These are phyloP conservation scores for Larimichthys polyactis DNA, from an alignment of 2,113 vertebrate species.

Conservation along the genomic window DNA sequence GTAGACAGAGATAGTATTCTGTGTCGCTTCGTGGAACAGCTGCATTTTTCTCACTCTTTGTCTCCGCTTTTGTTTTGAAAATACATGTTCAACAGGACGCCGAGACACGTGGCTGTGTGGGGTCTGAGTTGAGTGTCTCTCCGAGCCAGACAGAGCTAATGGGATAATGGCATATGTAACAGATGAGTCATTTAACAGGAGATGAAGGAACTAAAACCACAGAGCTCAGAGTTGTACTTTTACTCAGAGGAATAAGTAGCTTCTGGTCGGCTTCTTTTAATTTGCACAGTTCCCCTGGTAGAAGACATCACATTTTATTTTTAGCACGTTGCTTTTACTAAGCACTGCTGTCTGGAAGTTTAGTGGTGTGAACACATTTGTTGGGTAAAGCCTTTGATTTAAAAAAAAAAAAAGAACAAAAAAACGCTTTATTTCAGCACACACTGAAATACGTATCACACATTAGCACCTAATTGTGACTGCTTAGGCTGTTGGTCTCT, in stretches of 20 bases:
- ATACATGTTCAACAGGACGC: background rate
- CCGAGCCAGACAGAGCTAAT: conserved; percentile 58
- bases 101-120: conserved; percentile 26
- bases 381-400: background rate
- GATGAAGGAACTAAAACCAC: conserved; percentile 56
- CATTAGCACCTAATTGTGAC: background rate
- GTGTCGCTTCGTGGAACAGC: background rate
- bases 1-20: background rate
- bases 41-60: conserved; percentile 9
- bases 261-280: conserved; percentile 39
- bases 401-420: too few species aligned
- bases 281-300: conserved; percentile 25
- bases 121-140: conserved; percentile 36
- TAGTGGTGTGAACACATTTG: background rate
- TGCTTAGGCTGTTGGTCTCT: background rate
- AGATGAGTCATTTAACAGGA: conserved; percentile 68
- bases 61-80: conserved; percentile 4
- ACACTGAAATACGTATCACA: background rate
- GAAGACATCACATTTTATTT: conserved; percentile 33
- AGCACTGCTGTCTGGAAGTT: background rate
- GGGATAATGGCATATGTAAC: conserved; percentile 50
- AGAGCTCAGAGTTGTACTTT: conserved; percentile 28
- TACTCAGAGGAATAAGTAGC: conserved; percentile 27
- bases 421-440: background rate
- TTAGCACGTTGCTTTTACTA: conserved; percentile 27